Base-by-base conservation (phyloP, 1,140 invertebrate genomes). In the Trichonephila clavata region DNA sequence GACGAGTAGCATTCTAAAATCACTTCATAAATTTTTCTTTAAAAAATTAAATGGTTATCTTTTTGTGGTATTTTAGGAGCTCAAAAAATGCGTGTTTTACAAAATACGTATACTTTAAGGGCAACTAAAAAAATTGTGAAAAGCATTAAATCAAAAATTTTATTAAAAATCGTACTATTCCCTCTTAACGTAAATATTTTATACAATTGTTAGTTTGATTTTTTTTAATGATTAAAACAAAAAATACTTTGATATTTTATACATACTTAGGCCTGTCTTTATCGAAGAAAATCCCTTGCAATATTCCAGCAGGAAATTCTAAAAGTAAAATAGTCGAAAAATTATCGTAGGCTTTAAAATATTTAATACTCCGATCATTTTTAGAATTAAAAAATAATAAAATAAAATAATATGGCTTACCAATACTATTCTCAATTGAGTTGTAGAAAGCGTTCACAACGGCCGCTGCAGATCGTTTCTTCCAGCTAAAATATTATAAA, bases 281-380 rank as follows among this genome's bases (percentile, higher is more conserved):
- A 80, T 97, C 97, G 95, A 98, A 99, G 96, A 99, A 99, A 32
- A 97, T 97, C 20, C 98, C 98, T 96, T 98, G 98, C 8, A 99
- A 96, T 94, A 99, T 98, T 89, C 98, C 98, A 94, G 98, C 98
- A 0, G 98, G 98, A 95, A 99, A 98, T 96, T 98, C 98, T 97
- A 94, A 77, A 93, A 94, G 91, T 60, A 2, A 63, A 21, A 84
- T 71, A 50, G 27, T 43, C 0, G 8, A 43, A 5, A n/a, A 16
- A 4, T 39, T 39, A 39, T 39, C 32, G 0, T 39, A 39, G 4
- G 32, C 32, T 3, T 39, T 4, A 39, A 39, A 39, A 39, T 39
- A 39, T 39, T 39, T 39, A 39, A 39, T 39, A 39, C 2, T 3
- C 32, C 32, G 2, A 39, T 39, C 32, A 39, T 39, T 65, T 7